phyloP scores from a whole-genome alignment of 2,797 vertebrate species.

The Tenualosa thibaudeaui region DNA sequence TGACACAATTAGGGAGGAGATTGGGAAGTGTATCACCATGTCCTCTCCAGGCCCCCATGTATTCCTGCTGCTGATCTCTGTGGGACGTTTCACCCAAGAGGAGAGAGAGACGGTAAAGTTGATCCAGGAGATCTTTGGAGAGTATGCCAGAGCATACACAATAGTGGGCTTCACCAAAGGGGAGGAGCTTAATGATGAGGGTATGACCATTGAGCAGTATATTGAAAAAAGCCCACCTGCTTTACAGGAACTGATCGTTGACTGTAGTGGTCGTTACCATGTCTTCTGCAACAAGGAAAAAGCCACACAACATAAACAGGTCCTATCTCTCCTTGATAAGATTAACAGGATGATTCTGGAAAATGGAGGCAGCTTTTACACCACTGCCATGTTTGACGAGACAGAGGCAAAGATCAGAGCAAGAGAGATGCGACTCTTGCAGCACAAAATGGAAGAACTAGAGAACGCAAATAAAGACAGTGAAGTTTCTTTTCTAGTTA shows the following conservation, averaged over 20 bases:
- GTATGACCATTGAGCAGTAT: neutral
- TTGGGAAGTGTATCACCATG: too few relatives aligned
- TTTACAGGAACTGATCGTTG: conserved; percentile 24
- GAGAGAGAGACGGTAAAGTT: conserved; percentile 23
- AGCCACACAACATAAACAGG: conserved; percentile 11
- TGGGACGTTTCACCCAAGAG: neutral
- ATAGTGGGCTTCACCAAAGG: conserved; percentile 30
- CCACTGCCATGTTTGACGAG: conserved; percentile 11
- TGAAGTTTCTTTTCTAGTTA: neutral
- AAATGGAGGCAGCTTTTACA: conserved; percentile 32
- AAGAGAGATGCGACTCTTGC: neutral
- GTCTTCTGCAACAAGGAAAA: conserved; percentile 29
- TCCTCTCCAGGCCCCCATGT: too few relatives aligned
- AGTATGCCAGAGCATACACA: conserved; percentile 32
- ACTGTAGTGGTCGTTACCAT: conserved; percentile 33
- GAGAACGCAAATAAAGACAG: neutral
- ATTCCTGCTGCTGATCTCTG: too few relatives aligned
- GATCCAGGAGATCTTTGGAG: conserved; percentile 39
- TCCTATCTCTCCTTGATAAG: conserved; percentile 29
- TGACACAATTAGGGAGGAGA: too few relatives aligned
- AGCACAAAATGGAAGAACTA: conserved; percentile 4
- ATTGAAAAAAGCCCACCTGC: neutral
- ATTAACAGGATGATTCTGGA: conserved; percentile 23
- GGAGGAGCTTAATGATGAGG: conserved; percentile 2
- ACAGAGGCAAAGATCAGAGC: neutral